Base-by-base conservation (phyloP, 1,140 invertebrate species). In the Bombus waltoni region DNA sequence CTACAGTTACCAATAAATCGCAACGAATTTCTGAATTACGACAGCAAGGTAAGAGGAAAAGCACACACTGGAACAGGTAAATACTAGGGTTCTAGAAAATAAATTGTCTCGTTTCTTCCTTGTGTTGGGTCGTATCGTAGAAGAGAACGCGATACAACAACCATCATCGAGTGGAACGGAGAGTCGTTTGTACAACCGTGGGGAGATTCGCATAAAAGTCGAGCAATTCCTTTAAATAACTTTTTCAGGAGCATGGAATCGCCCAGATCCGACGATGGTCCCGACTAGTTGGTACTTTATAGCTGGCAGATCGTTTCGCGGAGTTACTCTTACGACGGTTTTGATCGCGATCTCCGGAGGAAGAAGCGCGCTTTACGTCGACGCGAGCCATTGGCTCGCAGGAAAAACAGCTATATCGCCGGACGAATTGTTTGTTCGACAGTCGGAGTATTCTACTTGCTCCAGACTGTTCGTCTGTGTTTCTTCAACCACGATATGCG, bases 171-270 rank as follows among this genome's bases (percentile, higher is more conserved):
- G 53, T 35, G 42, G 32, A 76, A 59, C 40, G 70, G 22, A 13
- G 8, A 35, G 40, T 57, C 25, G 81, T 72, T 47, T 35, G 28
- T 22, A 44, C 57, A 9, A 32, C 32, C 40, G 66, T 59, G 79
- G 22, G 28, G 38, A 72, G 70, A 38, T 73, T 73, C 71, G 44
- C 38, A 65, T 83, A 71, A 83, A 78, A 59, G 47, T 79, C 68
- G 62, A 42, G 44, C 40, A 40, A 83, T 83, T 83, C 35, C 44
- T 53, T 76, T 83, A 76, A 84, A 79, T 70, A 79, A 84, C 47
- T 78, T 84, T 79, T 76, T 76, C 73, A 76, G 32, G 35, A n/a
- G 44, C 71, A 8, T 40, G 40, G 4, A 11, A 28, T 32, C 32
- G 10, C 2, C 32, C 15, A 28, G 47, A 76, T 32, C 15, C 44